Percentiles rank a stretch among this genome's conserved stretches.
Conservation (phyloP, 2,113 vertebrate genomes). For the Coreoperca whiteheadi region DNA sequence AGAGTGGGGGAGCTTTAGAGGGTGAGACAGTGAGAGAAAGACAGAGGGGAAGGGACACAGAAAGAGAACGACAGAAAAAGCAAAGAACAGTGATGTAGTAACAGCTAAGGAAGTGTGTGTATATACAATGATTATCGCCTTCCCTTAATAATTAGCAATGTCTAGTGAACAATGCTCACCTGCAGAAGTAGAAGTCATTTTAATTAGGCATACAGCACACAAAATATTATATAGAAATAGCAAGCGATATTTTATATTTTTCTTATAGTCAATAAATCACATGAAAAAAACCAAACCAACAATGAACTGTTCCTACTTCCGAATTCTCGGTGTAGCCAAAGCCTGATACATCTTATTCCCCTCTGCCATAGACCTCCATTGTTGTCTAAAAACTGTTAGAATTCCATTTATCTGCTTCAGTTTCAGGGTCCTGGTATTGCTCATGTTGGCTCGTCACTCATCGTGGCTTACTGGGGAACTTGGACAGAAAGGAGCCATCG, state of each 20-base stretch:
- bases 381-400: too few relatives aligned
- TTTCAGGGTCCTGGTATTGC: not conserved
- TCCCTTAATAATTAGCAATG: not conserved
- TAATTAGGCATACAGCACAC: not conserved
- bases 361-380: not conserved
- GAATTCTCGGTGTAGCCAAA: not conserved
- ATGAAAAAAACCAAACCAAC: not conserved
- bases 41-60: not conserved
- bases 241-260: not conserved
- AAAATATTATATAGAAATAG: too few relatives aligned
- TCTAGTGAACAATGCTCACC: not conserved
- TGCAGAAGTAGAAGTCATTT: not conserved
- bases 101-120: constrained; percentile 18
- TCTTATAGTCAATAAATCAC: not conserved
- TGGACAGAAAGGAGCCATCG: not conserved
- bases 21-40: constrained; percentile 9
- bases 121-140: not conserved
- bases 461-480: too few relatives aligned
- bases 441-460: too few relatives aligned
- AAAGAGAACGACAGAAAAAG: not conserved
- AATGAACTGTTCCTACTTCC: not conserved
- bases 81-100: not conserved
- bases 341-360: not conserved
- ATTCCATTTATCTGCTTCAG: not conserved
- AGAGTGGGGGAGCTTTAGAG: not conserved